Base-by-base conservation (phyloP, 2,113 vertebrate genomes). In the Coturnix japonica region DNA sequence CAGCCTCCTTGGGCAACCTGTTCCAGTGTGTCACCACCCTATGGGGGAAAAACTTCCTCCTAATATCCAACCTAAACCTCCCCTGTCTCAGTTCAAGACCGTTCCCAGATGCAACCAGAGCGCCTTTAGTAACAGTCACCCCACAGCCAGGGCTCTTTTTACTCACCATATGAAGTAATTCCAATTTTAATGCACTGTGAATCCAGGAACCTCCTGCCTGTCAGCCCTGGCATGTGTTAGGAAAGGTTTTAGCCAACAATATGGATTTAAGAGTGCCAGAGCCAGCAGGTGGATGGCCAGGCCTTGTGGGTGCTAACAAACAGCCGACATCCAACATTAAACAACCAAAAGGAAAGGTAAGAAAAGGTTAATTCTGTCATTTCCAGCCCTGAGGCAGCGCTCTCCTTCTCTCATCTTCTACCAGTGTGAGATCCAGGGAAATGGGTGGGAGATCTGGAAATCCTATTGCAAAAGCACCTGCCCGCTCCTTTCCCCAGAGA, bases 391-490 rank as follows among this genome's bases (percentile, higher is more conserved):
- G 8, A 92, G 81, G 70, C 78, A 64, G 72, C 19, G 28, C 25
- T 70, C 8, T 2, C 39, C 61, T 33, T 63, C 51, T 46, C 74
- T 85, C 5, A 9, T 33, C 31, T 88, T 59, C 69, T 86, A 54
- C 51, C 4, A 1, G 47, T 6, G 33, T 33, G 53, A 92, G 46
- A 78, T 66, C 56, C 61, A 89, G 78, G 93, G 89, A 93, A 96
- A 94, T 93, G 95, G 89, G 93, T 92, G 94, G 93, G 81, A 94
- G 84, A 86, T 25, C 59, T 86, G 95, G 94, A 96, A 95, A 96
- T 95, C 81, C 93, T 95, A 81, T 79, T 84, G 74, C 83, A 93
- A 94, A 91, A 90, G 73, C 94, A 96, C 93, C 93, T 95, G 93
- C 94, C 93, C 0, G 5, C 81, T 92, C 84, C 73, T 91, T 93